Conservation (phyloP, 2,797 vertebrate species). For the Helicolenus hilgendorfi region DNA sequence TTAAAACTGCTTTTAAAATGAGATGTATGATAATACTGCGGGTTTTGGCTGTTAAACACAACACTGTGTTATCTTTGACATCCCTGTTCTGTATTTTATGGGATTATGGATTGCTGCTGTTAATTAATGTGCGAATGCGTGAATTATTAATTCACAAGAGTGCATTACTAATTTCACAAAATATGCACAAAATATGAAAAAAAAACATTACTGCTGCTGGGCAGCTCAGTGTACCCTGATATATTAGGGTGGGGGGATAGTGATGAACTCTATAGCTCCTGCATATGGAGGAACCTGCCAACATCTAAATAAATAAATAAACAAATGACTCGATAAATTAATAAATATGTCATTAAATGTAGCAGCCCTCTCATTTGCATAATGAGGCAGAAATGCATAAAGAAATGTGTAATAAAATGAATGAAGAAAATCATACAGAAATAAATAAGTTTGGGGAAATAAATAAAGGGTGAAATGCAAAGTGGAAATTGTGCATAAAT, state of each 20-base stretch:
- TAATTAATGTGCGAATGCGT: not conserved
- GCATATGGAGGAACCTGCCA: not conserved
- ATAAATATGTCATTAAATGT: too few relatives aligned
- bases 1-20: not conserved
- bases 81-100: not conserved
- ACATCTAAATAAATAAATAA: too few relatives aligned
- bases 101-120: not conserved
- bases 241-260: not conserved
- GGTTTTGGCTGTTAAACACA: not conserved
- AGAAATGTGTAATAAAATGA: too few relatives aligned
- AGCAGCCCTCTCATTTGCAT: too few relatives aligned
- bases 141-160: not conserved
- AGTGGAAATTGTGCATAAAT: too few relatives aligned
- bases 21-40: not conserved
- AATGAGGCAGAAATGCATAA: too few relatives aligned
- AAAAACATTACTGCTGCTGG: not conserved
- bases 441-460: too few relatives aligned
- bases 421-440: too few relatives aligned
- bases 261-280: slow-evolving; percentile 13
- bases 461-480: too few relatives aligned
- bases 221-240: not conserved
- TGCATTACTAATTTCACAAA: not conserved
- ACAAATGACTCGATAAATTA: too few relatives aligned
- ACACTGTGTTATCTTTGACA: not conserved
- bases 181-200: not conserved